Conservation (phyloP, 2,888 invertebrate genomes). For the Parnassius orleans region DNA sequence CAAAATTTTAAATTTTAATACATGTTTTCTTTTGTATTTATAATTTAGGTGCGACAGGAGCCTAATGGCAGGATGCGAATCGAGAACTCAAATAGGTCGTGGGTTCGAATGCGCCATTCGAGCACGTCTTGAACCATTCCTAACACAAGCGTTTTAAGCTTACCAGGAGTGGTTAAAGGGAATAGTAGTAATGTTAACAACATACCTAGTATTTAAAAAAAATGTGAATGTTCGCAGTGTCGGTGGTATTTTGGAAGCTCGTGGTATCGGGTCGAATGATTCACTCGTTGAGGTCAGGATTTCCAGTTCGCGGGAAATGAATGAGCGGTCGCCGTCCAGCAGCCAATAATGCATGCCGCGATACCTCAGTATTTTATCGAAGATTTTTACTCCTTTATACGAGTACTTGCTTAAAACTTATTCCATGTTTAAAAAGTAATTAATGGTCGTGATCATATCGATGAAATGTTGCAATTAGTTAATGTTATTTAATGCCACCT, state of each 20-base stretch:
- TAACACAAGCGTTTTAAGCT: too few species aligned
- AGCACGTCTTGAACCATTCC: too few species aligned
- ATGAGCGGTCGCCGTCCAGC: constrained; percentile 26
- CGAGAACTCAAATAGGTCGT: too few species aligned
- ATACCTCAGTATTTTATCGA: constrained; percentile 1
- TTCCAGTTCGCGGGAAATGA: constrained; percentile 56
- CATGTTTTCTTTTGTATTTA: too few species aligned
- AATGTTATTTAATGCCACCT: not conserved
- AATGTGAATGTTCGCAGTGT: constrained; percentile 35
- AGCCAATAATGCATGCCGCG: constrained; percentile 9
- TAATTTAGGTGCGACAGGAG: too few species aligned
- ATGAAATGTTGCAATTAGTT: constrained; percentile 15
- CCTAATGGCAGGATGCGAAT: too few species aligned
- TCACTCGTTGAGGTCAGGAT: constrained; percentile 65
- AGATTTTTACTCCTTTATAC: constrained; percentile 5
- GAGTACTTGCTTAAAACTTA: constrained; percentile 2
- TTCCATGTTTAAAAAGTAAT: constrained; percentile 11
- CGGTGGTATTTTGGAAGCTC: constrained; percentile 36
- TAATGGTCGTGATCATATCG: constrained; percentile 7
- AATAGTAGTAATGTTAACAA: too few species aligned
- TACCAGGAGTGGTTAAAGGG: too few species aligned
- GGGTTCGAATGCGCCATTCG: too few species aligned
- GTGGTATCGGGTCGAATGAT: constrained; percentile 59
- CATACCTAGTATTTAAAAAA: too few species aligned
- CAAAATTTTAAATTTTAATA: too few species aligned